Conservation (phyloP, 2,113 vertebrate genomes). For the Nicator chloris region DNA sequence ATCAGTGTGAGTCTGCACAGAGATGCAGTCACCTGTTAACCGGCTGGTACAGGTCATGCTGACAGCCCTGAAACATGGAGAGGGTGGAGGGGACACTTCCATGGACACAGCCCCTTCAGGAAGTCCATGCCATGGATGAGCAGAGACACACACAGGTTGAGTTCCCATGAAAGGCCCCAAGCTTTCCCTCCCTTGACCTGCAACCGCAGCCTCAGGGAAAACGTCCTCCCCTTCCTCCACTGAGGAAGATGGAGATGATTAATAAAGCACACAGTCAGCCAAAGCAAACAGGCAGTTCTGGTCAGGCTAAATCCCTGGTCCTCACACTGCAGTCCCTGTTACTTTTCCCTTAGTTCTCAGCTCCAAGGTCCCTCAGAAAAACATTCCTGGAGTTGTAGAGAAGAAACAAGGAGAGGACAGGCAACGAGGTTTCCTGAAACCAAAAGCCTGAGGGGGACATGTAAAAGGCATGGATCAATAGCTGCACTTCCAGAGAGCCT, state of each 20-base stretch:
- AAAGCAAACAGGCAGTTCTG: neutral
- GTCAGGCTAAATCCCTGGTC: neutral
- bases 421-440: constrained; percentile 57
- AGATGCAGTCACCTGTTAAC: neutral
- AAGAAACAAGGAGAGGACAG: neutral
- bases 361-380: neutral
- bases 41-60: neutral
- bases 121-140: neutral
- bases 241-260: neutral
- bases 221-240: neutral
- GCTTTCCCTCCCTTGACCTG: neutral
- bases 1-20: neutral
- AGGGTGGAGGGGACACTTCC: neutral
- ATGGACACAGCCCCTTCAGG: neutral
- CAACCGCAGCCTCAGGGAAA: neutral
- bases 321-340: neutral
- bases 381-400: neutral
- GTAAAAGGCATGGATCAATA: constrained; percentile 36
- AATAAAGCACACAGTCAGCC: neutral
- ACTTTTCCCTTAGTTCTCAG: neutral
- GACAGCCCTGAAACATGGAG: neutral
- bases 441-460: neutral
- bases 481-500: neutral
- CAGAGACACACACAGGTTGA: accelerated
- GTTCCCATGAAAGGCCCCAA: neutral